Conservation (phyloP, 2,888 invertebrate species). For the Xanthorhoe spadicearia region DNA sequence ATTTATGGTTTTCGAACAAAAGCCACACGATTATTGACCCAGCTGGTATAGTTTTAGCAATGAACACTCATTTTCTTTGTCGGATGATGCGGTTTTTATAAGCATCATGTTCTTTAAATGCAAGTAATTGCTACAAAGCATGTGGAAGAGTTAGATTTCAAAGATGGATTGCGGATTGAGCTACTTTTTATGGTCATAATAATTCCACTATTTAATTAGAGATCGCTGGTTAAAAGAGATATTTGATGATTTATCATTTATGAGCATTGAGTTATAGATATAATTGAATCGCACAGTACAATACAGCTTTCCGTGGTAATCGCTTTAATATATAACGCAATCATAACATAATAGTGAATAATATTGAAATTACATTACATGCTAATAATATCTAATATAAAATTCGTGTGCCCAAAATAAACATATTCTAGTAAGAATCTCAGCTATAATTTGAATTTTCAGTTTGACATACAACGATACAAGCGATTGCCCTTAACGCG, state of each 20-base stretch:
- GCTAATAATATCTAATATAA: too few species aligned
- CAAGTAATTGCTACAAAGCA: conserved; percentile 41
- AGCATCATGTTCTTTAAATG: conserved; percentile 33
- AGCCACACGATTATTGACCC: not conserved
- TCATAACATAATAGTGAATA: too few species aligned
- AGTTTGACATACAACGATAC: too few species aligned
- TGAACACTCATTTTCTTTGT: conserved; percentile 32
- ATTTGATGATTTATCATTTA: conserved; percentile 6
- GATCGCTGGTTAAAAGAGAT: conserved; percentile 9
- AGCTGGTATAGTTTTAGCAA: conserved; percentile 19
- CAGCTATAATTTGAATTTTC: too few species aligned
- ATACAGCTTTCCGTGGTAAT: not conserved
- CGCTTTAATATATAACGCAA: not conserved
- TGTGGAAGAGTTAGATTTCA: conserved; percentile 31
- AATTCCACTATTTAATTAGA: conserved; percentile 18
- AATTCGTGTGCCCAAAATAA: too few species aligned
- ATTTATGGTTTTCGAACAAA: not conserved
- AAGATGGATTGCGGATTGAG: conserved; percentile 27
- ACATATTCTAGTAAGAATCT: too few species aligned
- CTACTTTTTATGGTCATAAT: conserved; percentile 23
- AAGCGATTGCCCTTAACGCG: too few species aligned
- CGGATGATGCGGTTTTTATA: conserved; percentile 37
- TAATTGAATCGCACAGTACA: not conserved
- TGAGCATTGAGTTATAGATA: not conserved
- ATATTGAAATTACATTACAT: too few species aligned